Evolutionary conservation across 1,140 invertebrate genomes (phyloP), one percentile per base, ranked within the genome.

Genomic region (Proctacanthus coquilletti): DNA sequence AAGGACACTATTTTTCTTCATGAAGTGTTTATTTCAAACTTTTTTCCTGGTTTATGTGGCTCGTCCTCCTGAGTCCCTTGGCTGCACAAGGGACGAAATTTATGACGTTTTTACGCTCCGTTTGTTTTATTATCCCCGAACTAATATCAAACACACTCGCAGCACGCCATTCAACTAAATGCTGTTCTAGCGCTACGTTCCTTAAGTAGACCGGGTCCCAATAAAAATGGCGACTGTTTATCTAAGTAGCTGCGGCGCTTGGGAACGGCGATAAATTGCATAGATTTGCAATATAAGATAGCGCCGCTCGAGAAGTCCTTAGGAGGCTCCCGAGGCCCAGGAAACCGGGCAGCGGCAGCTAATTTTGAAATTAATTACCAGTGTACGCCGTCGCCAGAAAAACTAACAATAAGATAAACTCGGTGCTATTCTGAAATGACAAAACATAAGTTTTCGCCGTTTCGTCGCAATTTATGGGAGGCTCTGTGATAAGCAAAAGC

Each of bases 231-330:
- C 23, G 23, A 27, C 23, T 27, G 23, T 27, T 27, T 27, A 27
- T 8, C 23, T 27, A 27, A 27, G 23, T 27, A 27, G 23, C 23
- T 27, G 8, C 13, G 23, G 13, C 13, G 8, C 23, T 27, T 13
- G 13, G 13, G 23, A 9, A 27, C 13, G 13, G 13, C 8, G 13
- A 27, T 27, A 27, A 27, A 27, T 27, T 27, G 23, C 23, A 27
- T 27, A 27, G 23, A 27, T 27, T 27, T 27, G 23, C 23, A 27
- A 27, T 27, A 27, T 27, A 27, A 27, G 23, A 27, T 27, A 27
- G 13, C n/a, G n/a, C n/a, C n/a, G 23, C 13, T 27, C 13, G 23
- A 8, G 23, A 27, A 27, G 8, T 8, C 8, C 23, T 9, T 13
- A 9, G 13, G 23, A 13, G 13, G 23, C 8, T 27, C 8, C 23